phyloP scores from a whole-genome alignment of 2,797 vertebrate genomes.

The Melanotaenia pygmaea region DNA sequence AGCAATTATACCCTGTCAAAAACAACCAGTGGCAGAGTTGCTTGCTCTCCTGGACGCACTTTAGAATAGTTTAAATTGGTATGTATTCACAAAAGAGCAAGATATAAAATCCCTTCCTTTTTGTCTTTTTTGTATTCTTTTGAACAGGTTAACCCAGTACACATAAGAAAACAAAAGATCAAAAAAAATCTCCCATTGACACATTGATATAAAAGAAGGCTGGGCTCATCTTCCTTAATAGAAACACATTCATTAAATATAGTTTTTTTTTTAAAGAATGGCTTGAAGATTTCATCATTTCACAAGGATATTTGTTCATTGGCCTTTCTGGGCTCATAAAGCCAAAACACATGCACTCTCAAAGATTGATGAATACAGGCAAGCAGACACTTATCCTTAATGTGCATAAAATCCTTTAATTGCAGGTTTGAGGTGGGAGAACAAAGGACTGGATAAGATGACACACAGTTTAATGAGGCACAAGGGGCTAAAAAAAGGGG shows the following conservation, averaged over 20 bases:
- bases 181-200: neutral
- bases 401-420: constrained; percentile 15
- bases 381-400: constrained; percentile 31
- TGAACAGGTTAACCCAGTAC: neutral
- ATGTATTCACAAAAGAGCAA: neutral
- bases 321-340: constrained; percentile 18
- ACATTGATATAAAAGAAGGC: neutral
- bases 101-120: neutral
- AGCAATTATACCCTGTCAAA: neutral
- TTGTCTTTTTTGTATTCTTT: neutral
- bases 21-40: neutral
- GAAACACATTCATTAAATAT: neutral
- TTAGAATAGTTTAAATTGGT: neutral
- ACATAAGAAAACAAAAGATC: neutral
- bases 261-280: constrained; percentile 8
- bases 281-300: constrained; percentile 38
- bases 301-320: constrained; percentile 45
- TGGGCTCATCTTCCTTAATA: neutral
- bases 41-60: neutral
- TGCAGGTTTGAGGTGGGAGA: constrained; percentile 42
- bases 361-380: constrained; percentile 37
- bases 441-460: constrained; percentile 58
- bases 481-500: constrained; percentile 36
- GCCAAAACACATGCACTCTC: constrained; percentile 25
- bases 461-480: constrained; percentile 69